These are phyloP conservation scores for Esox masquinongy DNA, from an alignment of 2,797 vertebrate species.

Conservation along the genomic window DNA sequence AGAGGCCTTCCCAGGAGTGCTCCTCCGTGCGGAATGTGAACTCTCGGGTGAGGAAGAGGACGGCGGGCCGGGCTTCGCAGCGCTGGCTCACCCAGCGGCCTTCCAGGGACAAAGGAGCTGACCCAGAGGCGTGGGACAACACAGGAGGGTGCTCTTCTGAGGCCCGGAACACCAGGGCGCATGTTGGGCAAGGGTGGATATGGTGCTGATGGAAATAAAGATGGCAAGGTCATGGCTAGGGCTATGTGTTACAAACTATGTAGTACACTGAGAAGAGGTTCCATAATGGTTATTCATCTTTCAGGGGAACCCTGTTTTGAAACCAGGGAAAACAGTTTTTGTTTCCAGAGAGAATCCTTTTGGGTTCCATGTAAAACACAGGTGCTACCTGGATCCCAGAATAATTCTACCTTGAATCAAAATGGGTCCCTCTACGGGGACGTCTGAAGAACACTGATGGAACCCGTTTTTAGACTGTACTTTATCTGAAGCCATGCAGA, in stretches of 20 bases:
- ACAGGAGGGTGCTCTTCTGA: constrained; percentile 80
- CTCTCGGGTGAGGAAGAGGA: constrained; percentile 87
- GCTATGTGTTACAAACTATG: neutral
- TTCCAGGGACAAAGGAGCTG: constrained; percentile 63
- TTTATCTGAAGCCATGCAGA: neutral
- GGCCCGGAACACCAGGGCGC: constrained; percentile 78
- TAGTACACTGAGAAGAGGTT: no score
- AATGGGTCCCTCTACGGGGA: no score
- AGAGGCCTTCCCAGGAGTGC: constrained; percentile 84
- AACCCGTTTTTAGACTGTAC: neutral
- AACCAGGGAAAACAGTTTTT: no score
- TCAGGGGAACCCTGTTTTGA: no score
- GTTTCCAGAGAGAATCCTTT: no score
- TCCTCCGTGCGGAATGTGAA: constrained; percentile 78
- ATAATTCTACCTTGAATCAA: no score
- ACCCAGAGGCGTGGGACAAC: constrained; percentile 56
- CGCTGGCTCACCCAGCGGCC: constrained; percentile 84
- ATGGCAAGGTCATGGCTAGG: neutral
- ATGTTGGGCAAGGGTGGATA: constrained; percentile 82
- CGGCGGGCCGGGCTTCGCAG: constrained; percentile 82
- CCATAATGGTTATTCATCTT: no score
- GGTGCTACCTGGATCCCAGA: no score
- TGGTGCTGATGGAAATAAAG: constrained; percentile 77
- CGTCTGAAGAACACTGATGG: no score
- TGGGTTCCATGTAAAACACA: no score